A percentile compares a stretch with the other conserved stretches of the same genome.
phyloP scores from a whole-genome alignment of 2,797 vertebrate species.

The Chelmon rostratus region DNA sequence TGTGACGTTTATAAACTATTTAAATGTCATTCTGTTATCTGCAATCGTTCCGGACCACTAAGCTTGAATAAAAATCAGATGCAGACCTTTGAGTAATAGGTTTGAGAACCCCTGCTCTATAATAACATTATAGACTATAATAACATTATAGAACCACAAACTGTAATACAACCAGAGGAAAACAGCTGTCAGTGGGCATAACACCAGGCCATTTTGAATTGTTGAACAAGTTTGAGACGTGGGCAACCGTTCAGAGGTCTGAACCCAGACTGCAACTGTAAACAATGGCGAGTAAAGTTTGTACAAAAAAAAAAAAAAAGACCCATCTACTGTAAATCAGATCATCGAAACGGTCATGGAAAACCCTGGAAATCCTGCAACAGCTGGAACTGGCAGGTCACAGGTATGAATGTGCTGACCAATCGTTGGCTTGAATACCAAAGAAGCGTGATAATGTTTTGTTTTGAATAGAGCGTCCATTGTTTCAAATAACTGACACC shows the following conservation, averaged over 20 bases:
- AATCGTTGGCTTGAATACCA: slow-evolving; percentile 6
- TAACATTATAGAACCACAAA: background rate
- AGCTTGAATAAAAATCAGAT: too few relatives aligned
- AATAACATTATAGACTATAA: background rate
- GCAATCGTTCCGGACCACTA: too few relatives aligned
- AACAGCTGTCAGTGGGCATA: background rate
- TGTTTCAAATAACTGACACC: slow-evolving; percentile 36
- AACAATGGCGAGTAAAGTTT: background rate
- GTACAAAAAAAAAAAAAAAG: background rate
- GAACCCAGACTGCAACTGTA: background rate
- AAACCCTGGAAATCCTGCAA: slow-evolving; percentile 4
- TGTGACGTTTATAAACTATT: too few relatives aligned
- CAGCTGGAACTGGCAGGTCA: slow-evolving; percentile 15
- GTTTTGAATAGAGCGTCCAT: slow-evolving; percentile 14
- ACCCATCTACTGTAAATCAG: background rate
- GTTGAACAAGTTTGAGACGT: background rate
- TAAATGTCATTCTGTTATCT: too few relatives aligned
- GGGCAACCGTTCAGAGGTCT: background rate
- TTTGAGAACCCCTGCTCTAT: background rate
- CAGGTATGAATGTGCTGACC: slow-evolving; percentile 6
- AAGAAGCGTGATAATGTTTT: slow-evolving; percentile 13
- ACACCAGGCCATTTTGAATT: background rate
- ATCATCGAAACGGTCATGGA: slow-evolving; percentile 7
- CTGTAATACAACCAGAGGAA: background rate
- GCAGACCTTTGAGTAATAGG: too few relatives aligned